These are phyloP conservation scores for Cottus gobio DNA, from an alignment of 2,113 vertebrate species.

Conservation along the genomic window DNA sequence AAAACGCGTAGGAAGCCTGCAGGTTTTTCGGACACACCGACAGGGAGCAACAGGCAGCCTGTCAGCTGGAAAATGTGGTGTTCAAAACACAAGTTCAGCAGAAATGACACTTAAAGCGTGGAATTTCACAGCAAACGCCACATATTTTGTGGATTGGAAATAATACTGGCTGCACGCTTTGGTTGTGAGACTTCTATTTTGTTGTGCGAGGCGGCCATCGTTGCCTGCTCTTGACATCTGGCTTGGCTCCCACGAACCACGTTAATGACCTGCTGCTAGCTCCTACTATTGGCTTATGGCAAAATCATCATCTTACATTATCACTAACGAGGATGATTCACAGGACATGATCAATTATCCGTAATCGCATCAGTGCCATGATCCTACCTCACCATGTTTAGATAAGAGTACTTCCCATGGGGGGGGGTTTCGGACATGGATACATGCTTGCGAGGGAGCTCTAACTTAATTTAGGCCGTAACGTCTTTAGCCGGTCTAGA, in stretches of 20 bases:
- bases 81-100: slow-evolving; percentile 24
- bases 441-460: slow-evolving; percentile 67
- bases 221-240: slow-evolving; percentile 27
- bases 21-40: slow-evolving; percentile 49
- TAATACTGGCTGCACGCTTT: neutral
- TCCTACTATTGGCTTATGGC: slow-evolving; percentile 46
- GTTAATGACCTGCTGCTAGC: slow-evolving; percentile 16
- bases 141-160: neutral
- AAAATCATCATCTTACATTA: slow-evolving; percentile 66
- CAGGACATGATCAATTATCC: slow-evolving; percentile 76
- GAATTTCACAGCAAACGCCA: neutral
- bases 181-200: slow-evolving; percentile 1
- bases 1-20: slow-evolving; percentile 69
- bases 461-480: slow-evolving; percentile 78
- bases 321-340: slow-evolving; percentile 63
- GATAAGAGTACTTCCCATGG: slow-evolving; percentile 71
- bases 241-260: slow-evolving; percentile 32
- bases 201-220: neutral
- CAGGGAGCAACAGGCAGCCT: slow-evolving; percentile 59
- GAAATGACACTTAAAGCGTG: neutral
- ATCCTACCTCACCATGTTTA: slow-evolving; percentile 63
- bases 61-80: slow-evolving; percentile 31
- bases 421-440: slow-evolving; percentile 72
- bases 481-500: slow-evolving; percentile 77
- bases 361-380: slow-evolving; percentile 75